phyloP scores from a whole-genome alignment of 2,113 vertebrate genomes.

The Heliornis fulica region DNA sequence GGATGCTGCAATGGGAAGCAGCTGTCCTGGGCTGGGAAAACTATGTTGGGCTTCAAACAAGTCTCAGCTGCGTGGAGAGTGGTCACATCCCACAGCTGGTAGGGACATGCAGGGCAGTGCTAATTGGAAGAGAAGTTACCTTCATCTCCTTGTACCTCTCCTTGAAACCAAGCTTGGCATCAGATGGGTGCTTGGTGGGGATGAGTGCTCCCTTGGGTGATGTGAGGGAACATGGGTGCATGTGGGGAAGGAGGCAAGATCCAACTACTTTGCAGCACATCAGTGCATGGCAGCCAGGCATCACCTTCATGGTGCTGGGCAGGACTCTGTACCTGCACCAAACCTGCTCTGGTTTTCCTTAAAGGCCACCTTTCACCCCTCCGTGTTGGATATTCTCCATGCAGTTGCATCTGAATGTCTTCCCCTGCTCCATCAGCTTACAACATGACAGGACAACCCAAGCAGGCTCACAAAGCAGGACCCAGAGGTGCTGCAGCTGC shows the following conservation, averaged over 20 bases:
- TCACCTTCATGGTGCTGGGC: accelerated
- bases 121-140: background rate
- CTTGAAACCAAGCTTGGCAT: background rate
- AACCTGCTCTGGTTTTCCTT: background rate
- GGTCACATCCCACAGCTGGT: accelerated
- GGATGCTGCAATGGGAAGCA: background rate
- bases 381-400: background rate
- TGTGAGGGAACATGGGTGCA: background rate
- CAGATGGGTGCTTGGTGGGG: accelerated
- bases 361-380: background rate
- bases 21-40: background rate
- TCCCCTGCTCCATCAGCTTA: background rate
- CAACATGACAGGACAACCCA: accelerated
- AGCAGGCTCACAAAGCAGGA: background rate
- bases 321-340: background rate
- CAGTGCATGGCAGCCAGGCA: background rate
- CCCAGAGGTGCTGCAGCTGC: background rate
- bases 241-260: background rate
- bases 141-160: background rate
- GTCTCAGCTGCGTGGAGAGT: accelerated
- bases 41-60: background rate
- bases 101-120: background rate
- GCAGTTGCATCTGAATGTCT: accelerated
- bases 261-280: background rate
- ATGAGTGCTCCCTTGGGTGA: background rate